Evolutionary conservation across 1,140 invertebrate species (phyloP), one percentile per base, ranked within the genome.

Genomic region (Drosophila pruinosa): DNA sequence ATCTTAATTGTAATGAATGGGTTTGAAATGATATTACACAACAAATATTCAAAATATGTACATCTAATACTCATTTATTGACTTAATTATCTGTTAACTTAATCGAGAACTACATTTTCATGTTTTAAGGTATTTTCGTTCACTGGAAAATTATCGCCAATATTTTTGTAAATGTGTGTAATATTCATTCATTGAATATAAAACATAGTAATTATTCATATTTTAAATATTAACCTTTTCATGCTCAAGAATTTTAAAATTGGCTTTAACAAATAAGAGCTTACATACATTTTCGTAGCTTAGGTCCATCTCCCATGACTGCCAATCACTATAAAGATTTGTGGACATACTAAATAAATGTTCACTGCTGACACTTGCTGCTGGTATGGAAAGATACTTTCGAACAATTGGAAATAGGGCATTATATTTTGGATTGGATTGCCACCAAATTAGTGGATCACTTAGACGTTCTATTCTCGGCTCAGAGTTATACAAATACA

Each of bases 401-500:
- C 61, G 48, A 0, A 78, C 78, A 41, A 82, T 65, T 2, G 36
- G 5, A 56, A 58, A 78, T 48, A 82, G 17, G 1, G 52, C 15
- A 12, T 28, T 78, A 12, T 71, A 82, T 43, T 82, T 85, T 1
- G 58, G 48, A 58, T 82, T 85, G 1, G 61, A 43, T 56, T 67
- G 56, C 80, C 80, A 82, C 79, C 79, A 82, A 4, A 45, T 22
- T 6, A 82, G 22, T 3, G 80, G 79, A 61, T 85, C 54, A 8
- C 38, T 36, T 12, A 75, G 78, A 0, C 80, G 70, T 7, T 85
- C 79, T 1, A 79, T 75, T 57, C 75, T 47, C 0, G 75, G 64
- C 26, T 82, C 78, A 0, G 78, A 82, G 24, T 83, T 82, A 31
- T 82, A 82, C 7, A 82, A 22, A 28, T 83, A 82, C 1, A 82